Evolutionary conservation across 2,888 invertebrate species (phyloP).

Genomic region (Drosophila nigricruria): DNA sequence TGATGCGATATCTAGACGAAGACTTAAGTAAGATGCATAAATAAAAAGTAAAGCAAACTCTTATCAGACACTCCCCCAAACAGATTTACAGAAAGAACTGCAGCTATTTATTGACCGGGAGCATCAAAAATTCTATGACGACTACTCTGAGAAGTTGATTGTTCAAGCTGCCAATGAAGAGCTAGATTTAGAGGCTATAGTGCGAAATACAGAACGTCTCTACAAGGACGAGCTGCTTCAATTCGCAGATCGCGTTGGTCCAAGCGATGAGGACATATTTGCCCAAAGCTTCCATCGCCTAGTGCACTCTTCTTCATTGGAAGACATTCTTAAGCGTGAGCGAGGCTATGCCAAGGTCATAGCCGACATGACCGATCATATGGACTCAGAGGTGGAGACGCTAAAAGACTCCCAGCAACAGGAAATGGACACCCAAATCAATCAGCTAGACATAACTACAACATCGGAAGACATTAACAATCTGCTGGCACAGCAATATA

Average conservation of each 20-base stretch:
- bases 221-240: constrained; percentile 93
- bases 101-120: constrained; percentile 88
- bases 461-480: constrained; percentile 92
- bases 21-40: constrained; percentile 68
- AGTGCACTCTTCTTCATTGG: constrained; percentile 94
- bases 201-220: constrained; percentile 92
- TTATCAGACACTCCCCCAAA: constrained; percentile 5
- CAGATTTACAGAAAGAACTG: constrained; percentile 84
- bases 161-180: constrained; percentile 88
- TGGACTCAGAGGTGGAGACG: constrained; percentile 90
- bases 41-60: neutral
- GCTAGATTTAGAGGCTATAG: constrained; percentile 90
- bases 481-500: constrained; percentile 92
- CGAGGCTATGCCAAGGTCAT: constrained; percentile 94
- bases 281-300: constrained; percentile 87
- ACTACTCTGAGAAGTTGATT: constrained; percentile 88
- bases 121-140: constrained; percentile 89
- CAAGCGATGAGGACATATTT: constrained; percentile 91
- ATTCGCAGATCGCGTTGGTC: constrained; percentile 92
- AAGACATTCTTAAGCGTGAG: constrained; percentile 95
- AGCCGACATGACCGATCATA: constrained; percentile 89
- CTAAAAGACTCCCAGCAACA: constrained; percentile 92
- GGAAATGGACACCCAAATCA: constrained; percentile 95
- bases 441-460: constrained; percentile 90
- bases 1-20: constrained; percentile 84